Percentiles rank a stretch among this genome's conserved stretches.
phyloP scores from a whole-genome alignment of 2,113 vertebrate species.

The Cnemophilus loriae region DNA sequence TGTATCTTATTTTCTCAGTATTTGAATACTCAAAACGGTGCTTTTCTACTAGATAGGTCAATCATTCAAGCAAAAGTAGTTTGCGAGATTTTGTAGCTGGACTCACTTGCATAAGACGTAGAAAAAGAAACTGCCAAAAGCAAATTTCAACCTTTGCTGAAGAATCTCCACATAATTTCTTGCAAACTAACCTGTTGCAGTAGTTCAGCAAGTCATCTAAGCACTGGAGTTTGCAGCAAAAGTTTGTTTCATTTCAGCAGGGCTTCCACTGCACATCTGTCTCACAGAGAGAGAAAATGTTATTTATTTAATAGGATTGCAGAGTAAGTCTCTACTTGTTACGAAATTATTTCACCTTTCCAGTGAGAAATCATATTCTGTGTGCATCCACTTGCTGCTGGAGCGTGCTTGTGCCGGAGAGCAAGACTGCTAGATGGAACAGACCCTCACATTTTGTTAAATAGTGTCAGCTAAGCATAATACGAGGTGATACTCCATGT shows the following conservation, averaged over 20 bases:
- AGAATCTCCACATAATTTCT: background rate
- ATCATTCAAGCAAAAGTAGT: background rate
- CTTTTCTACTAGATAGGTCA: background rate
- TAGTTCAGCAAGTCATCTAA: background rate
- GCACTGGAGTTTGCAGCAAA: background rate
- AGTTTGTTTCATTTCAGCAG: background rate
- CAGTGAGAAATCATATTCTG: background rate
- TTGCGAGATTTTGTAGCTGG: background rate
- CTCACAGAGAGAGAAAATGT: background rate
- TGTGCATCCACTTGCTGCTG: background rate
- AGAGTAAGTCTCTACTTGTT: background rate
- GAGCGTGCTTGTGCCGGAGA: fast-evolving
- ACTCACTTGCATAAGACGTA: background rate
- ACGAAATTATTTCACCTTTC: background rate
- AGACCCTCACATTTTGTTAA: background rate
- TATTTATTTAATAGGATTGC: background rate
- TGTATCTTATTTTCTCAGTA: background rate
- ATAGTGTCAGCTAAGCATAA: background rate
- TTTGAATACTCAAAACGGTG: background rate
- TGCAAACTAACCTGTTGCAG: background rate
- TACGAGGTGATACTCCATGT: background rate
- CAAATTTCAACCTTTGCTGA: background rate
- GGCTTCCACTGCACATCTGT: background rate
- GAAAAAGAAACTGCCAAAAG: background rate
- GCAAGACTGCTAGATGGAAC: background rate